A percentile compares a stretch with the other conserved stretches of the same genome.
Evolutionary conservation across 2,797 vertebrate genomes (phyloP).

Genomic region (Buceros bicornis): DNA sequence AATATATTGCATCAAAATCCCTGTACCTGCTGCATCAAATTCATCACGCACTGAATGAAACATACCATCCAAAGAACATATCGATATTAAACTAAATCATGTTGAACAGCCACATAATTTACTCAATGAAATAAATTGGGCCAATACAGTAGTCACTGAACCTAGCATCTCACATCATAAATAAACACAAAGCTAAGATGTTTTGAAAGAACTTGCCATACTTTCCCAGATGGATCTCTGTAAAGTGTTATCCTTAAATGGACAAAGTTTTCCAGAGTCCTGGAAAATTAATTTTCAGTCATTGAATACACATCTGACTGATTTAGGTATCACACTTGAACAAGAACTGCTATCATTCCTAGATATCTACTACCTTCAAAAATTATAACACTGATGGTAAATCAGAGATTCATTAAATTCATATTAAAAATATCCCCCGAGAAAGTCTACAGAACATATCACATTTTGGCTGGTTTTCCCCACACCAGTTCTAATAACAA

Average conservation of each 20-base stretch:
- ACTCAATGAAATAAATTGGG: slow-evolving; percentile 43
- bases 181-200: neutral
- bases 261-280: neutral
- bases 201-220: neutral
- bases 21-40: slow-evolving; percentile 2
- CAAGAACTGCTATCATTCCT: neutral
- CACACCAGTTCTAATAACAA: neutral
- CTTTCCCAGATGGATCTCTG: neutral
- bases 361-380: neutral
- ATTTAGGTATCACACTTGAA: neutral
- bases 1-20: slow-evolving; percentile 52
- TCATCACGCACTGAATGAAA: slow-evolving; percentile 24
- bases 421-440: neutral
- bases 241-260: neutral
- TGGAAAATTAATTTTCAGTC: slow-evolving; percentile 27
- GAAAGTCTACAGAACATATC: neutral
- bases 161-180: neutral
- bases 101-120: neutral
- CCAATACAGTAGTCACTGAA: slow-evolving; percentile 10
- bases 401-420: neutral
- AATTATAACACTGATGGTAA: neutral
- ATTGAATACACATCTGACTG: neutral
- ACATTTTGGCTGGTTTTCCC: neutral
- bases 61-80: neutral
- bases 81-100: slow-evolving; percentile 34